Percentiles rank a stretch among this genome's conserved stretches.
phyloP scores from a whole-genome alignment of 2,113 vertebrate species.

The Pyrgilauda ruficollis region DNA sequence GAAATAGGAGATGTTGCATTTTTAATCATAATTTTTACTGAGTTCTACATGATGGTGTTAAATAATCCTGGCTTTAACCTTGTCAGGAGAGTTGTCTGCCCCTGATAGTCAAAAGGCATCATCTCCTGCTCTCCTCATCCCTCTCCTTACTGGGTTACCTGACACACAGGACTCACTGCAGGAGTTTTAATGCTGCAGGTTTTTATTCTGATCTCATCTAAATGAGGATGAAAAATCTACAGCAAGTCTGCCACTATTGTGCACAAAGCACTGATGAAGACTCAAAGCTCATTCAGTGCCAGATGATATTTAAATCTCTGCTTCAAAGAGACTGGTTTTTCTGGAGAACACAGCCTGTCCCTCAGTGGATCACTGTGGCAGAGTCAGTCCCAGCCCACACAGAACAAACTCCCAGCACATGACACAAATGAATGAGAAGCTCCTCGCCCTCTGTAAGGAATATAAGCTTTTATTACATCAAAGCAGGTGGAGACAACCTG shows the following conservation, averaged over 20 bases:
- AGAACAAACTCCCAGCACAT: background rate
- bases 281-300: background rate
- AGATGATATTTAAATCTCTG: background rate
- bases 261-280: background rate
- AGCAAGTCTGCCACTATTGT: background rate
- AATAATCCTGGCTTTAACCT: background rate
- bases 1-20: background rate
- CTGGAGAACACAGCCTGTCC: background rate
- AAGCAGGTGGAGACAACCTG: background rate
- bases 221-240: background rate
- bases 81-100: background rate
- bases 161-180: background rate
- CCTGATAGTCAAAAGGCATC: background rate
- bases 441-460: background rate
- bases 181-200: background rate
- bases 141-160: background rate
- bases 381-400: background rate
- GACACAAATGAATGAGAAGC: background rate
- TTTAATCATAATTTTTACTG: background rate
- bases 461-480: background rate
- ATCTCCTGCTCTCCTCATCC: background rate
- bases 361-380: background rate
- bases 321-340: background rate
- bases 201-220: background rate
- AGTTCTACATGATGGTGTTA: background rate